Base-by-base conservation (phyloP, 1,140 invertebrate genomes). In the Tetranychus urticae region DNA sequence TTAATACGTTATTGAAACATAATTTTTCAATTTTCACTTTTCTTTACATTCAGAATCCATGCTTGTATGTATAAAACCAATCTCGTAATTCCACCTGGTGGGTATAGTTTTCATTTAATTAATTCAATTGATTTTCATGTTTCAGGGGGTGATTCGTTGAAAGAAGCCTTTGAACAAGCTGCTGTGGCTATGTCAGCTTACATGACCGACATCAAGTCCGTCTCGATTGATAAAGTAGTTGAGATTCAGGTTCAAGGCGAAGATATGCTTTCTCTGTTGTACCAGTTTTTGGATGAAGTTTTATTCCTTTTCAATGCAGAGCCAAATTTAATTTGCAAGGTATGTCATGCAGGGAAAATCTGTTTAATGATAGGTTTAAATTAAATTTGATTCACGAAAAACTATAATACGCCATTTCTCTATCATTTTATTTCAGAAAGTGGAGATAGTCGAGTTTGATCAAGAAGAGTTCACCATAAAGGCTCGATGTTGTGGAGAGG, bases 151-250 rank as follows among this genome's bases (percentile, higher is more conserved):
- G 77, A 82, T 55, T 82, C 75, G 60, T 69, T 97, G 35, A 73
- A 81, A 69, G 91, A 97, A 75, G 84, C 91, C 0, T 94, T 94
- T 74, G 91, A 97, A 72, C 90, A 97, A 69, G 86, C 85, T 69
- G 89, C 85, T 4, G 81, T 89, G 67, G 84, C 87, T 1, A 96
- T 98, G 91, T 97, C 89, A 75, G 86, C 80, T 5, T 97, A 97
- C 70, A 97, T 96, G 85, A 96, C 92, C 14, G 89, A 96, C 66
- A 76, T 94, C 61, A 79, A 84, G 1, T 82, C 46, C 23, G 46
- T 47, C 23, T 2, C 13, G 23, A n/a, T 47, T 2, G 2, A 47
- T 14, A 47, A 47, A 47, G 46, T 47, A 2, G 46, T n/a, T 3
- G 12, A 14, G 3, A 3, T 47, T 12, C 12, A 47, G 8, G 46